A percentile compares a stretch with the other conserved stretches of the same genome.
phyloP scores from a whole-genome alignment of 2,113 vertebrate species.

The Pelvicachromis taeniatus region DNA sequence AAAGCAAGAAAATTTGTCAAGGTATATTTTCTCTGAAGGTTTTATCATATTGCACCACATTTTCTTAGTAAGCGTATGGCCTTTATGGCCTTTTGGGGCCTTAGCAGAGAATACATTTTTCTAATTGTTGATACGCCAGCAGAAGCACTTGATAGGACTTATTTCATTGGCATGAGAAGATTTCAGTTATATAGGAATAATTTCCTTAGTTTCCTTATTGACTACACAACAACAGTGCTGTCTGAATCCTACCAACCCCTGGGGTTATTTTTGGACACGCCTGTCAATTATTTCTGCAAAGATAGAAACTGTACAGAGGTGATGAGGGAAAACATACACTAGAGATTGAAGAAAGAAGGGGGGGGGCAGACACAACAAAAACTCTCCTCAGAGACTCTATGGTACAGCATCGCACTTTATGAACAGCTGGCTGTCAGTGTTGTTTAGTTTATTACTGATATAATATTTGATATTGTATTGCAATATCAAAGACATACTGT shows the following conservation, averaged over 20 bases:
- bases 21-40: background rate
- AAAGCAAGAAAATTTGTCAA: background rate
- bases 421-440: background rate
- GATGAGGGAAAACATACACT: slow-evolving; percentile 1
- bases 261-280: slow-evolving; percentile 23
- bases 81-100: background rate
- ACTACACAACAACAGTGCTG: background rate
- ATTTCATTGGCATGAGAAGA: background rate
- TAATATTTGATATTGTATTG: background rate
- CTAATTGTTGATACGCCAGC: background rate
- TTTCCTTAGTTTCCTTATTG: background rate
- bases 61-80: background rate
- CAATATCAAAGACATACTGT: background rate
- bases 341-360: background rate
- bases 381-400: background rate
- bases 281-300: background rate
- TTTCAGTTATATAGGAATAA: slow-evolving; percentile 15
- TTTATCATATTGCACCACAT: background rate
- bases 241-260: background rate
- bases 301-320: background rate
- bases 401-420: background rate
- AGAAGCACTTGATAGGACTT: background rate
- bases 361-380: background rate
- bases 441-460: background rate
- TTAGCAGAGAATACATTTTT: background rate